Evolutionary conservation across 2,113 vertebrate species (phyloP).

Genomic region (Crotalus viridis): DNA sequence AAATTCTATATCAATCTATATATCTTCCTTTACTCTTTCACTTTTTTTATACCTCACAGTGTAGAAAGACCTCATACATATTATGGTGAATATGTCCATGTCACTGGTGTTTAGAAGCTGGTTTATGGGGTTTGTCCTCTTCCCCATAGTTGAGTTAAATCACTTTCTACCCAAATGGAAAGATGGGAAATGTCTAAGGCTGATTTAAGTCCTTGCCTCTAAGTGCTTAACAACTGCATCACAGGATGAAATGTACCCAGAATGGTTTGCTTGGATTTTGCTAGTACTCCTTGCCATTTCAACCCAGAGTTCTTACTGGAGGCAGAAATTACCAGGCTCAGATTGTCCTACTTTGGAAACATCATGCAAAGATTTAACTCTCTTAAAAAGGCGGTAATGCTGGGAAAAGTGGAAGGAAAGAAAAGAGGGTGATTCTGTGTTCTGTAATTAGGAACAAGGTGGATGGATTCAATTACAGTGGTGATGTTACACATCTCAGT

Average conservation of each 20-base stretch:
- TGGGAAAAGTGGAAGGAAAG: background rate
- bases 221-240: slow-evolving; percentile 8
- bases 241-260: slow-evolving; percentile 2
- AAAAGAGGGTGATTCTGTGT: background rate
- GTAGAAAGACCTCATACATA: background rate
- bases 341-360: background rate
- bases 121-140: background rate
- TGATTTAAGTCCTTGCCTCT: slow-evolving; percentile 2
- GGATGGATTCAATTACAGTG: background rate
- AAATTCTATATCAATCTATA: too few species aligned
- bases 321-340: background rate
- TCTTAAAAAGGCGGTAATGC: background rate
- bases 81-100: background rate
- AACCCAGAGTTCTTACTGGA: background rate
- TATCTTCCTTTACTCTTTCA: background rate
- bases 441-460: background rate
- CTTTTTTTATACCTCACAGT: background rate
- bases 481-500: too few species aligned
- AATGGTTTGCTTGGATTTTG: slow-evolving; percentile 14
- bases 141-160: background rate
- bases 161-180: background rate
- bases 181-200: background rate
- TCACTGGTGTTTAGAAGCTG: background rate
- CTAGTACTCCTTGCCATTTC: background rate
- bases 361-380: background rate